phyloP scores from a whole-genome alignment of 2,888 invertebrate species.

The Belgica antarctica region DNA sequence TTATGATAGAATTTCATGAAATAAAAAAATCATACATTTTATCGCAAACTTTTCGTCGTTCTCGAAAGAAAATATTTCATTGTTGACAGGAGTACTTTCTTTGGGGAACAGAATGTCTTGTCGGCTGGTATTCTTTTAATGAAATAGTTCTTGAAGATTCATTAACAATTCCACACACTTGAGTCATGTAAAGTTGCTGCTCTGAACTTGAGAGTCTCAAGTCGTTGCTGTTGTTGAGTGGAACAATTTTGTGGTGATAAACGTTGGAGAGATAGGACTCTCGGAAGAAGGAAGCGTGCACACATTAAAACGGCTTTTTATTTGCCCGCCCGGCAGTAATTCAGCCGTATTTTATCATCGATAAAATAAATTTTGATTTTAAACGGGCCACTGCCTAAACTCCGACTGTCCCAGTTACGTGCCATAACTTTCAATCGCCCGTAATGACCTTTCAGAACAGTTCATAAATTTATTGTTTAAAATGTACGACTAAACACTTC shows the following conservation, averaged over 20 bases:
- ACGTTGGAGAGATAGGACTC: too few species aligned
- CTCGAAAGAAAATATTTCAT: neutral
- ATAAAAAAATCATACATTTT: constrained; percentile 24
- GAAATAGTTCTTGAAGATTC: neutral
- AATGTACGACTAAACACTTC: neutral
- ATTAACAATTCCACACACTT: neutral
- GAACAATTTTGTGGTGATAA: too few species aligned
- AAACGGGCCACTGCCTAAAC: too few species aligned
- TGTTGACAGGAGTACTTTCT: neutral
- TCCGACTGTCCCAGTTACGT: neutral
- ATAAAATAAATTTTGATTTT: too few species aligned
- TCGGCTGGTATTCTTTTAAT: constrained; percentile 4
- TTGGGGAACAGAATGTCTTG: neutral
- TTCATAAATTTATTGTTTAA: too few species aligned
- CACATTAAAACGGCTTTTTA: too few species aligned
- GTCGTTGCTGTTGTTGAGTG: too few species aligned
- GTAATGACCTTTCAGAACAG: too few species aligned
- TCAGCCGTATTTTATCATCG: too few species aligned
- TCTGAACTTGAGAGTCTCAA: neutral
- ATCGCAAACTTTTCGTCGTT: neutral
- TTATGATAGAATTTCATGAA: constrained; percentile 19
- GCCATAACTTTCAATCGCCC: neutral
- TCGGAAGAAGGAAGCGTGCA: too few species aligned
- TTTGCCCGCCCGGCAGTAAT: too few species aligned
- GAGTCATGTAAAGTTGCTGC: neutral